Evolutionary conservation across 2,888 invertebrate genomes (phyloP).

Genomic region (Lathronympha strigana): DNA sequence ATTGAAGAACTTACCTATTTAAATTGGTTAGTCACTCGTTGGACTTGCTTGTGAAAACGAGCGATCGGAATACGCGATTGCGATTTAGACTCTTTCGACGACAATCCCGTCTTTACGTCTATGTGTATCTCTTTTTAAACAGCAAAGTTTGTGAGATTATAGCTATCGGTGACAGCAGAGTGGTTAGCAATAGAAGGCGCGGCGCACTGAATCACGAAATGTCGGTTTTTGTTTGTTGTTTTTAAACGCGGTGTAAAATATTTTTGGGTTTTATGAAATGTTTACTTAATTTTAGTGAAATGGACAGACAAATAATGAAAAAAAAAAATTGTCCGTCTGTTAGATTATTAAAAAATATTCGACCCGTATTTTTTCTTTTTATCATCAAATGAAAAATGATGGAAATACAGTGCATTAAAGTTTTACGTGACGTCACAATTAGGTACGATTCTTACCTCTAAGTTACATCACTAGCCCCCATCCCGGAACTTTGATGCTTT

Average conservation of each 20-base stretch:
- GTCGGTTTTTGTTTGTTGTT: conserved; percentile 17
- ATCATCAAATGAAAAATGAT: no score
- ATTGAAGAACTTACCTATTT: not conserved
- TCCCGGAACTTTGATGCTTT: no score
- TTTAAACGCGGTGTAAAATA: conserved; percentile 7
- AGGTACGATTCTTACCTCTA: no score
- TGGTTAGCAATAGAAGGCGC: conserved; percentile 14
- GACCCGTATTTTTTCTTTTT: no score
- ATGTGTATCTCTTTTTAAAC: conserved; percentile 27
- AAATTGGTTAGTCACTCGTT: not conserved
- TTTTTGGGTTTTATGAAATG: conserved; percentile 4
- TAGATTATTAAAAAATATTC: no score
- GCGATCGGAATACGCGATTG: not conserved
- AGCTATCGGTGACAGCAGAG: conserved; percentile 15
- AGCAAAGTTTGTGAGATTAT: conserved; percentile 19
- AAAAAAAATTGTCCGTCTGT: no score
- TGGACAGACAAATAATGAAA: no score
- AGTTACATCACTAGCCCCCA: no score
- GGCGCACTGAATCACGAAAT: conserved; percentile 29
- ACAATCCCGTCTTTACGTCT: conserved; percentile 32
- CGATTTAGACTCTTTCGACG: conserved; percentile 36
- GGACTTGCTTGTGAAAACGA: not conserved
- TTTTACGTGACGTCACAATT: no score
- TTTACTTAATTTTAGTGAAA: no score
- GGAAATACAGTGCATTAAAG: no score